Evolutionary conservation across 2,113 vertebrate genomes (phyloP), one percentile per base, ranked within the genome.

Genomic region (Heliornis fulica): DNA sequence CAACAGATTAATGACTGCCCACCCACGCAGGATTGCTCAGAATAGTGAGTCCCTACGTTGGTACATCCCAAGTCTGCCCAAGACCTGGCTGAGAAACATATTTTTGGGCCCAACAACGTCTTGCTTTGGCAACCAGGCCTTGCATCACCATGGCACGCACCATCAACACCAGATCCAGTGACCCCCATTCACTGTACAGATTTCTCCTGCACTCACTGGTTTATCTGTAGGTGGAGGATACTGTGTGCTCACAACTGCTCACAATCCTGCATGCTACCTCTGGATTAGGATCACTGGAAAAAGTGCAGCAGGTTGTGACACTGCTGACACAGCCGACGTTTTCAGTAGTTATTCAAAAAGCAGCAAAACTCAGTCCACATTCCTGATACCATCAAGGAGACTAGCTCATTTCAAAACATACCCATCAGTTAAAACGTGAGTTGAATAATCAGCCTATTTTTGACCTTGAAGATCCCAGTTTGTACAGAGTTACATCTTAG

Each of bases 91-190:
- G 13, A 87, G n/a, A 82, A 61, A 60, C 12, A 6, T 6, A 31
- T 45, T 89, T 90, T 69, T 28, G 41, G 31, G 25, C 51, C 46
- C 83, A 53, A 78, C 12, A 10, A 48, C 0, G 0, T 25, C 21
- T 53, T 87, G 65, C n/a, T 71, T 72, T 31, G 46, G 25, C 7
- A 71, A 34, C 7, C 29, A 82, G 43, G 32, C 18, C 43, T 71
- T n/a, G n/a, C 11, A 36, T 3, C 40, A 38, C 15, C 29, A 12
- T 6, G 16, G 45, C 36, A 40, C 5, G 1, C 34, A 41, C 18
- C 3, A 1, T 34, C 23, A 71, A 13, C 8, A 7, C 6, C 0
- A 0, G 10, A 29, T 18, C 25, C 14, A 10, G 46, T 1, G 3
- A 69, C 6, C 51, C 48, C 29, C 36, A 36, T 57, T 34, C 15